Base-by-base conservation (phyloP, 2,888 invertebrate species). In the Eledone cirrhosa region DNA sequence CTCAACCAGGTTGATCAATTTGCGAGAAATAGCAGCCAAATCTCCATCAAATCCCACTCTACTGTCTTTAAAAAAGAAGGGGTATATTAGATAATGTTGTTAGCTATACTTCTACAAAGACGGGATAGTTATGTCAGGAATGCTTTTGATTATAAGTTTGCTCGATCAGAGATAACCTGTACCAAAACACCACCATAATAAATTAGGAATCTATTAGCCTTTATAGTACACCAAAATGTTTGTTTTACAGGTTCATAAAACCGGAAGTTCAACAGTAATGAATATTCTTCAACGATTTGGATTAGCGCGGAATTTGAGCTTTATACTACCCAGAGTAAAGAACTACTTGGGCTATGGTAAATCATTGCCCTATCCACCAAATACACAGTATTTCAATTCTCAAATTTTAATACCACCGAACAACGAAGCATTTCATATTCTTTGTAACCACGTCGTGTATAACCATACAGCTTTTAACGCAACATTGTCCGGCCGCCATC, bases 241-340 rank as follows among this genome's bases (percentile, higher is more conserved):
- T 13, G 85, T 86, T 74, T 67, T 86, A 2, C 85, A 88, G 81
- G 83, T 85, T 13, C 88, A 88, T 83, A 87, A 87, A 80, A 83
- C 87, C 11, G 88, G 87, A 13, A 84, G 87, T 69, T 84, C 86
- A n/a, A 86, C 88, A 1, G 78, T 88, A 1, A 82, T 85, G 31
- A 88, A 86, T 77, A 86, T 88, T 65, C 78, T 88, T 4, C 84
- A 85, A 74, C 80, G 87, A 5, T 87, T 81, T 81, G 87, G 84
- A 19, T 77, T 83, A 13, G 33, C 48, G 1, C 80, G 82, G 19
- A 76, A 82, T 13, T 78, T 88, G 11, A 86, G 80, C 77, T 84
- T 88, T 78, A 86, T 84, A 13, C 80, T 88, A 41, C 87, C 87
- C 47, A 83, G 84, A 27, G 85, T 84, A 80, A 79, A 41, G 16